A percentile compares a stretch with the other conserved stretches of the same genome.
Conservation (phyloP, 2,797 vertebrate species). For the Florisuga fusca region DNA sequence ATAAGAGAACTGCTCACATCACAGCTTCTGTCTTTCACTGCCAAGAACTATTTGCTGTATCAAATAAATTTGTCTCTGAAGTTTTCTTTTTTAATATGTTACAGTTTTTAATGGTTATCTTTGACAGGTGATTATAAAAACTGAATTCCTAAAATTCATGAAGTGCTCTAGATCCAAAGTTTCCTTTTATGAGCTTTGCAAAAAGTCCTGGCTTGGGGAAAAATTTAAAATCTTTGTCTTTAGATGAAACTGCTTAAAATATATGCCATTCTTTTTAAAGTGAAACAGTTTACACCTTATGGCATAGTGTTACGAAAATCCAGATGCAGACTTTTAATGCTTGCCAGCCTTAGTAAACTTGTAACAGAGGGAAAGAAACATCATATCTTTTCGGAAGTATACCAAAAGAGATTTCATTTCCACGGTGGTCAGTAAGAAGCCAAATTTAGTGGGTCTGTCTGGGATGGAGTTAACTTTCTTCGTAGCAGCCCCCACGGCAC, state of each 20-base stretch:
- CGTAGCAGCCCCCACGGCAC: background rate
- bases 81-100: constrained; percentile 23
- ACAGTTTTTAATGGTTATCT: background rate
- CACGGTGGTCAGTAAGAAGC: background rate
- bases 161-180: background rate
- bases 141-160: background rate
- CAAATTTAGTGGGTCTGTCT: background rate
- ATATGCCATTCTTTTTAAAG: background rate
- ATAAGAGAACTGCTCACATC: constrained; percentile 61
- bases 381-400: background rate
- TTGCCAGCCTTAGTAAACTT: background rate
- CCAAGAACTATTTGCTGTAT: constrained; percentile 41
- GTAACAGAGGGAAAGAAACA: background rate
- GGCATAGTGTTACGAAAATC: background rate
- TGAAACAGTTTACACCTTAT: background rate
- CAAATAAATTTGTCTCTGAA: constrained; percentile 39
- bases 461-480: background rate
- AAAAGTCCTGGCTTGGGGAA: background rate
- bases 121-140: background rate
- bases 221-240: background rate
- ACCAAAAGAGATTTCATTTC: background rate
- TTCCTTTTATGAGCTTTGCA: background rate
- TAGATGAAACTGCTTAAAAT: background rate
- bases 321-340: background rate
- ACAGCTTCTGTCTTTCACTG: constrained; percentile 53